A percentile compares a stretch with the other conserved stretches of the same genome.
Evolutionary conservation across 2,113 vertebrate genomes (phyloP).

Genomic region (Oreamnos americanus): DNA sequence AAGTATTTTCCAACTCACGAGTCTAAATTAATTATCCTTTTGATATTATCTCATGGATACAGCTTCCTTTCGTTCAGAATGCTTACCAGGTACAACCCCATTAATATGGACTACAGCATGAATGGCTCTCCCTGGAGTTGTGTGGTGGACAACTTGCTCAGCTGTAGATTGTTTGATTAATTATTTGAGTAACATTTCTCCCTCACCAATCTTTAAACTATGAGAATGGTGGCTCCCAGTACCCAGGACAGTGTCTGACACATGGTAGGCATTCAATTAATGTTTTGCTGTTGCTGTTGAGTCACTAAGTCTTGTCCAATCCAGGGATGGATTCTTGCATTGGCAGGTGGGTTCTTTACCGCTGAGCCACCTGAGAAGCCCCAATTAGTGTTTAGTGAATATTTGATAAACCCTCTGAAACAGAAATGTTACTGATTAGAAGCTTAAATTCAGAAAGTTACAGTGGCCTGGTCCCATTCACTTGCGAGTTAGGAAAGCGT

Average conservation of each 20-base stretch:
- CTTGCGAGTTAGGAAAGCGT: background rate
- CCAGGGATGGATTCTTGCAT: background rate
- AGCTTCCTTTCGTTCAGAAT: background rate
- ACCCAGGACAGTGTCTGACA: background rate
- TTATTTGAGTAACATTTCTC: background rate
- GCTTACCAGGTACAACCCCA: background rate
- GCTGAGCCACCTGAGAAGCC: background rate
- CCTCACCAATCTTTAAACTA: background rate
- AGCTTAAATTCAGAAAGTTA: background rate
- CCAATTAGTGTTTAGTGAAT: background rate
- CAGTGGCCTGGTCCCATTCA: background rate
- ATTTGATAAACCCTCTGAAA: background rate
- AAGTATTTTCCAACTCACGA: background rate
- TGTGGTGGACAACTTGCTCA: background rate
- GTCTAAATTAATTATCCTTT: background rate
- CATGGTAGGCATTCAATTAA: background rate
- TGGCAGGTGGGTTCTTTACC: background rate
- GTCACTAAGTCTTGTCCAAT: background rate
- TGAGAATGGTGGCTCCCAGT: background rate
- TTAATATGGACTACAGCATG: background rate
- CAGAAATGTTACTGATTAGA: background rate
- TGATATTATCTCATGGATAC: background rate
- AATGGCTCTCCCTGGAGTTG: background rate
- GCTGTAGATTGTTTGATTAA: background rate
- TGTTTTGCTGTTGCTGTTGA: background rate